Conservation (phyloP, 2,113 vertebrate species). For the Daboia siamensis region DNA sequence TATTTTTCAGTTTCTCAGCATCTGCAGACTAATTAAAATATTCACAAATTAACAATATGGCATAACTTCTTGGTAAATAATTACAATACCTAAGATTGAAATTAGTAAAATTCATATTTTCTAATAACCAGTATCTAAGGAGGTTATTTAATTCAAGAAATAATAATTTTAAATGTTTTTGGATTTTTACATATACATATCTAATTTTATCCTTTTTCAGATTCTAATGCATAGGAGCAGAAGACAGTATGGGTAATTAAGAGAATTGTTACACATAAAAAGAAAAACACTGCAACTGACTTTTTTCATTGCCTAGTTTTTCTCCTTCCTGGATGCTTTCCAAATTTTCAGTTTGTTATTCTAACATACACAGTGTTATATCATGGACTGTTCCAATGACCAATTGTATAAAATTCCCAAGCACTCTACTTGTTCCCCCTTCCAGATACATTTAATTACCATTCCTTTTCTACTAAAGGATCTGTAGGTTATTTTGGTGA, state of each 20-base stretch:
- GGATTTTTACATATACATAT: background rate
- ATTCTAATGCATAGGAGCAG: background rate
- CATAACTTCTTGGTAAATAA: background rate
- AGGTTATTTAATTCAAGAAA: background rate
- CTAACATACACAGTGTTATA: background rate
- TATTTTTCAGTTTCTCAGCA: conserved; percentile 67
- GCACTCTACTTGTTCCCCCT: background rate
- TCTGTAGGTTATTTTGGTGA: background rate
- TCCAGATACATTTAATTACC: background rate
- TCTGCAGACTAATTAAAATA: conserved; percentile 60
- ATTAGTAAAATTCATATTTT: background rate
- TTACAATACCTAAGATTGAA: background rate
- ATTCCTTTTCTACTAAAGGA: background rate
- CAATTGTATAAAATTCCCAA: background rate
- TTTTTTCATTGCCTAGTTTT: background rate
- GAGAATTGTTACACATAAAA: background rate
- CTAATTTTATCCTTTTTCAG: background rate
- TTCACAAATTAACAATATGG: background rate
- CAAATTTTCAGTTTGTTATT: background rate
- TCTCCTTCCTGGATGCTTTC: background rate
- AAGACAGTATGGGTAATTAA: background rate
- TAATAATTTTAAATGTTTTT: background rate
- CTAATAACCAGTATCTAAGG: background rate
- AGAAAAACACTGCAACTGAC: background rate
- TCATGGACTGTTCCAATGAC: background rate